Base-by-base conservation (phyloP, 2,113 vertebrate species). In the Rynchops niger region DNA sequence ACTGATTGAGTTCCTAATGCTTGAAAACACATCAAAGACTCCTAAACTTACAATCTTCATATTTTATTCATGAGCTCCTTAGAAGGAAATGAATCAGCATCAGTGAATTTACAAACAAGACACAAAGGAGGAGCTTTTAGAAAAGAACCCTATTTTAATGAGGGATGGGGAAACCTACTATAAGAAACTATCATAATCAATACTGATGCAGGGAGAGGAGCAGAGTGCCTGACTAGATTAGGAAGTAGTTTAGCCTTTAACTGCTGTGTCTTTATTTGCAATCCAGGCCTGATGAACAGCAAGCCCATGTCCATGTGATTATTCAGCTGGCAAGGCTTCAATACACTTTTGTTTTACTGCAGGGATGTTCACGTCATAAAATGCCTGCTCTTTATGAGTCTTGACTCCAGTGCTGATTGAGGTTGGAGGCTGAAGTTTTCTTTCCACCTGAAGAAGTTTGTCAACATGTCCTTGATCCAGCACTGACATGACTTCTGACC, bases 21-120 rank as follows among this genome's bases (percentile, higher is more conserved):
- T 89, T 90, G 87, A 93, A 95, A 95, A 77, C 38, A 89, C 88
- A 96, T 97, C 94, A 97, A 95, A 96, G 94, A 66, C 85, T 93
- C 36, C 16, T 82, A 61, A 66, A 95, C 5, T 76, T 91, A 42
- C 19, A 84, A 91, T 91, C 86, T 42, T 95, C 73, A 66, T 95
- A 38, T 95, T 97, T 95, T 95, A 97, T 97, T 95, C 89, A 97
- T 95, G 70, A 95, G 26, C 13, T 92, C 29, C 81, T 77, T 85
- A 65, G 62, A 84, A 86, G 65, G 52, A 66, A 87, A 61, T 94
- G 47, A 86, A 62, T 93, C n/a, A 4, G 59, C 70, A 89, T 65
- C 78, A 59, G 66, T 77, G 55, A 95, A 85, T 96, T 90, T 94
- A 71, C 89, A 96, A 97, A 93, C 81, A 95, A 94, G 85, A 56